Evolutionary conservation across 1,140 invertebrate species (phyloP), one percentile per base, ranked within the genome.

Genomic region (Aphaenogaster rudis): DNA sequence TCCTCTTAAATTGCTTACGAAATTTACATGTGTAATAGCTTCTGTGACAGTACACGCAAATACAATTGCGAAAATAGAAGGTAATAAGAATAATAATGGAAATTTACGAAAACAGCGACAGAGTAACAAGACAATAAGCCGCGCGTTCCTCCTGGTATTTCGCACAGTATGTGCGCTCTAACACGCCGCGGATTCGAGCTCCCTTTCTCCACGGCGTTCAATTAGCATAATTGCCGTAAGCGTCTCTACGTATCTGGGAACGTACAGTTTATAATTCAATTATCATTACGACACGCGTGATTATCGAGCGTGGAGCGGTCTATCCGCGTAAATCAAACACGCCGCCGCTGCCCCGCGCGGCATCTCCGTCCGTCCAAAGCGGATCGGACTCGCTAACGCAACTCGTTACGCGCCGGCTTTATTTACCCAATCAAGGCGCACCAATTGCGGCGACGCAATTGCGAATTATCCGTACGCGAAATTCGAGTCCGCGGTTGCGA

Each of bases 391-490:
- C 33, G 2, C 39, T 28, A 69, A 69, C 48, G 78, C 76, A 78
- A 78, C 63, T 21, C 6, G 33, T 39, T 50, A 15, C 39, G 39
- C 8, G 33, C 39, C 7, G 66, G 21, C 39, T 21, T 81, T 81
- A 57, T 72, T 81, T 81, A 17, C 15, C 5, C 57, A 50, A 81
- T 71, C 78, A 50, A 64, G 48, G 42, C 59, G 28, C 13, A 13
- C 13, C 11, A 28, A 28, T 28, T 28, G 28, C 15, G 9, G n/a
- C 66, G 36, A 54, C 67, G 67, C 57, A 48, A 81, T 42, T 45
- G 72, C 72, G 72, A 72, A 72, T 71, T 63, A 82, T 71, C 39
- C 52, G 52, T 71, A 59, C 52, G 67, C 52, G 80, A 82, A 82
- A 82, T 84, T 61, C 57, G 69, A 72, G 54, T 39, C 21, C 57